Conservation (phyloP, 2,888 invertebrate genomes). For the Rhamphomyia laevipes region DNA sequence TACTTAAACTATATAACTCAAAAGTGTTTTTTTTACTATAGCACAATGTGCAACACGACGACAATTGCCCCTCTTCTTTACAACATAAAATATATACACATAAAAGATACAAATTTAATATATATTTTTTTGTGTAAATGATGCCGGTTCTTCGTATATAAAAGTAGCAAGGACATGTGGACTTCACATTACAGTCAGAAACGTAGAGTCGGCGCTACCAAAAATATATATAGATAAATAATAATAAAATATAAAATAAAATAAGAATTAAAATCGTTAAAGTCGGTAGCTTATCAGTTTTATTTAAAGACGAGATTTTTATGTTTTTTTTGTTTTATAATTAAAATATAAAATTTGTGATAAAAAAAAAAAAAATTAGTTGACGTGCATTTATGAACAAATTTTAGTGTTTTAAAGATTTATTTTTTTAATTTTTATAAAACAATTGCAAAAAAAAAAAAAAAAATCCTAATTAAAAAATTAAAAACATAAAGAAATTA, state of each 20-base stretch:
- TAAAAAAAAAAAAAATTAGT: background rate
- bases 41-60: no score
- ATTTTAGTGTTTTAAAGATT: no score
- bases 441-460: background rate
- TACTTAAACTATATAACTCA: no score
- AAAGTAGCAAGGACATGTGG: conserved; percentile 1
- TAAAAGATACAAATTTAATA: no score
- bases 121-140: no score
- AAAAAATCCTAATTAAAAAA: background rate
- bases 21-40: no score
- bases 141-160: background rate
- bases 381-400: background rate
- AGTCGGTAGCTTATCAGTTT: background rate
- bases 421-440: background rate
- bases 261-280: background rate
- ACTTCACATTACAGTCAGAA: background rate
- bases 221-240: background rate
- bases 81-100: no score
- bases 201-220: background rate
- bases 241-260: no score
- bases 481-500: conserved; percentile 10
- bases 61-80: no score
- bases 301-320: background rate
- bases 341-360: background rate
- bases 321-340: no score